Percentiles rank a stretch among this genome's conserved stretches.
These are phyloP conservation scores for Melitaea athalia DNA, from an alignment of 2,888 invertebrate species.

Conservation along the genomic window DNA sequence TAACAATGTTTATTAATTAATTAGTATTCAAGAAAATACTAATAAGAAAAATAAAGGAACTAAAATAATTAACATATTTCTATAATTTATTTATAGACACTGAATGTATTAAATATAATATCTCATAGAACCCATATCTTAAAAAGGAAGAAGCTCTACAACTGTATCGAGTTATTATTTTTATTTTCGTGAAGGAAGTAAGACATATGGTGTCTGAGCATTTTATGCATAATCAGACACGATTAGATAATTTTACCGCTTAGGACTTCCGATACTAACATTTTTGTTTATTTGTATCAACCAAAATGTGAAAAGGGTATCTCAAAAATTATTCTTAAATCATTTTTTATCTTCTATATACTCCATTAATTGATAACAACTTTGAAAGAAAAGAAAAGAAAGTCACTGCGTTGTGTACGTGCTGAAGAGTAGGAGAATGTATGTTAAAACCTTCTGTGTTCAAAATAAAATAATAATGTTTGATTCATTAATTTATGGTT, in stretches of 20 bases:
- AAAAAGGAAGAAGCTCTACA: constrained; percentile 19
- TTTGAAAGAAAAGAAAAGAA: too few species aligned
- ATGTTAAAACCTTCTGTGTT: too few species aligned
- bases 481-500: too few species aligned
- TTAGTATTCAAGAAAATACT: too few species aligned
- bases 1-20: too few species aligned
- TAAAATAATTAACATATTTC: too few species aligned
- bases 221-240: constrained; percentile 13
- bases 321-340: not conserved
- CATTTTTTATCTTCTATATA: too few species aligned
- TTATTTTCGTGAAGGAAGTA: constrained; percentile 25
- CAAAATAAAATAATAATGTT: too few species aligned
- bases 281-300: not conserved
- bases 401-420: too few species aligned
- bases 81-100: not conserved
- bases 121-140: not conserved
- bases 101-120: not conserved
- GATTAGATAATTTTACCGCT: constrained; percentile 4
- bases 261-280: constrained; percentile 9
- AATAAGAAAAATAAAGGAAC: too few species aligned
- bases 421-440: too few species aligned
- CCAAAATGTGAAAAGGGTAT: not conserved
- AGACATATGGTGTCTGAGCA: constrained; percentile 27
- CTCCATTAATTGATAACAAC: too few species aligned
- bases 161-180: constrained; percentile 22